Conservation (phyloP, 2,888 invertebrate species). For the Idaea straminata region DNA sequence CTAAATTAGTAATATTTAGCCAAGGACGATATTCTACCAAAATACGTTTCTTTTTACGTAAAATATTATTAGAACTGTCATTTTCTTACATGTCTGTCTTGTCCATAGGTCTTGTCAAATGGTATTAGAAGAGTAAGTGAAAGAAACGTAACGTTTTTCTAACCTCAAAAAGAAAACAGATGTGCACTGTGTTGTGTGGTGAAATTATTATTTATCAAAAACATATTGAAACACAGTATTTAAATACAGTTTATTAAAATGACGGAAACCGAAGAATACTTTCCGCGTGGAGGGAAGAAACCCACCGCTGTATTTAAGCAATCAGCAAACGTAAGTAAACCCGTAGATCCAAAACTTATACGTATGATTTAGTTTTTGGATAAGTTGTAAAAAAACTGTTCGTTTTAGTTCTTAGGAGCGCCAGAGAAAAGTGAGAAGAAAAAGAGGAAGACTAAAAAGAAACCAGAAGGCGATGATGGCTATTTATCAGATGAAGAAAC, state of each 20-base stretch:
- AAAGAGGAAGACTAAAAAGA: conserved; percentile 59
- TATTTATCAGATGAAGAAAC: conserved; percentile 65
- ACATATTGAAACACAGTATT: conserved; percentile 14
- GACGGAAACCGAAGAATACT: conserved; percentile 75
- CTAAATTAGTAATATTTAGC: not conserved
- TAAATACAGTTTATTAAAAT: conserved; percentile 30
- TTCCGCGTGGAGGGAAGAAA: conserved; percentile 79
- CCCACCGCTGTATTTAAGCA: conserved; percentile 66
- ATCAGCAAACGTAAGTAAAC: conserved; percentile 60
- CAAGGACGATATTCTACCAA: not conserved
- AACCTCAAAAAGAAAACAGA: conserved; percentile 38
- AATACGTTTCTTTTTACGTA: not conserved
- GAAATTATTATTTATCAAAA: conserved; percentile 12
- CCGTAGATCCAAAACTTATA: conserved; percentile 21
- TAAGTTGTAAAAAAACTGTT: not conserved
- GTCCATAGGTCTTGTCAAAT: too few relatives aligned
- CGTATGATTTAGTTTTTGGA: not conserved
- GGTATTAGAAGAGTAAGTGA: not conserved
- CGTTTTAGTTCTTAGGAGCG: conserved; percentile 61
- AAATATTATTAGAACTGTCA: conserved; percentile 23
- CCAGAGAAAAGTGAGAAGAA: conserved; percentile 65
- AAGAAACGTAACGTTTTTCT: conserved; percentile 14
- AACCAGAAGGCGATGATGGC: conserved; percentile 64
- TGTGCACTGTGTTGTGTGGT: not conserved
- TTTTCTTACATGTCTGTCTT: too few relatives aligned